Conservation (phyloP, 2,113 vertebrate species). For the zebrafish (Danio rerio) region GRCz12tu NC_133179.1:73360501-73361000, state of each 20-base stretch:
- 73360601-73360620: too few species aligned
- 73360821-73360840: neutral
- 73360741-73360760: conserved; percentile 93
- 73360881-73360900: neutral
- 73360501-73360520: too few species aligned
- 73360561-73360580: too few species aligned
- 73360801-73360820: conserved; percentile 88
- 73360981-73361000: too few species aligned
- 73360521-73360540: too few species aligned
- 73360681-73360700: conserved; percentile 19
- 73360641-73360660: neutral
- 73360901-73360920: neutral
- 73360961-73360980: too few species aligned
- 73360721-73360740: conserved; percentile 91
- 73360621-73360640: neutral
- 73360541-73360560: too few species aligned
- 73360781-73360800: conserved; percentile 90
- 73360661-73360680: neutral
- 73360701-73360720: conserved; percentile 87
- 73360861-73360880: too few species aligned
- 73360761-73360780: conserved; percentile 93
- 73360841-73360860: too few species aligned
- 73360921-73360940: neutral
- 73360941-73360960: too few species aligned
- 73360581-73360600: too few species aligned